Conservation (phyloP, 2,113 vertebrate species). For the Plestiodon gilberti region DNA sequence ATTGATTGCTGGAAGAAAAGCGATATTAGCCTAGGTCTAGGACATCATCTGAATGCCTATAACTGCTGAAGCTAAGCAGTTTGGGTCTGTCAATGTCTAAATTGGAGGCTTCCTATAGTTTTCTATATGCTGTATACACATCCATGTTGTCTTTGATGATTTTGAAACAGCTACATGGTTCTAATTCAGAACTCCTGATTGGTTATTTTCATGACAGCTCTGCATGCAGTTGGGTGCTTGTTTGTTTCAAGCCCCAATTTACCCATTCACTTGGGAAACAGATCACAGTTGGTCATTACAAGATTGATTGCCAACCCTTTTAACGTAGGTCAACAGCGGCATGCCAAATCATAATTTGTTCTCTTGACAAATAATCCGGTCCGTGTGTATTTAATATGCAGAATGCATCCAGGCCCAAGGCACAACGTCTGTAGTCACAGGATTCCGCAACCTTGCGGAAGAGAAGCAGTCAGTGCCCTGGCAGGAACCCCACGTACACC, state of each 20-base stretch:
- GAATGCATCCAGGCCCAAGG: neutral
- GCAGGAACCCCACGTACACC: neutral
- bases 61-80: neutral
- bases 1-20: neutral
- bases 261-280: neutral
- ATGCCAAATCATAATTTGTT: neutral
- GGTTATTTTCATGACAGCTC: neutral
- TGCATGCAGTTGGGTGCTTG: neutral
- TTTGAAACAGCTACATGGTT: neutral
- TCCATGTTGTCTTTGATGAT: neutral
- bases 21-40: neutral
- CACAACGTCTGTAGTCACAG: neutral
- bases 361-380: neutral
- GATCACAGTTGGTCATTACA: neutral
- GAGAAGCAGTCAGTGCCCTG: neutral
- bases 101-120: too few relatives aligned
- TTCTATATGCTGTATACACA: too few relatives aligned
- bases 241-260: neutral
- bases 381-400: neutral
- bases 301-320: neutral
- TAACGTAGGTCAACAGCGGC: neutral
- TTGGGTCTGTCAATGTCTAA: neutral
- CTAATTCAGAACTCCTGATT: neutral
- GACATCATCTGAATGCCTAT: neutral
- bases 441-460: neutral